phyloP scores from a whole-genome alignment of 2,113 vertebrate species.

The Chloroceryle aenea region DNA sequence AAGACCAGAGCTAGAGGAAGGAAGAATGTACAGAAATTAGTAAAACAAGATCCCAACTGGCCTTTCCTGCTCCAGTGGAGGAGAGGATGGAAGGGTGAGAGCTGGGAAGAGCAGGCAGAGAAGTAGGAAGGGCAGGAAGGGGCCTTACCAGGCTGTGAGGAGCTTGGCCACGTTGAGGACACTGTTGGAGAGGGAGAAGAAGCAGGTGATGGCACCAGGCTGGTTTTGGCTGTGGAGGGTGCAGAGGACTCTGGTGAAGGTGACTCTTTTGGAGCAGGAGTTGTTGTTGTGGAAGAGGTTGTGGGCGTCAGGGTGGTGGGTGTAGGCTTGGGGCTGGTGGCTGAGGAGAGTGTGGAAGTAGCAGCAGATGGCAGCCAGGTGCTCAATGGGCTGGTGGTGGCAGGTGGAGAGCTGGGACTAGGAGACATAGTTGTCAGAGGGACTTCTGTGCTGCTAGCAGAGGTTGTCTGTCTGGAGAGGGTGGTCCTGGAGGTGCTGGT shows the following conservation, averaged over 20 bases:
- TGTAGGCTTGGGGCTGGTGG: not conserved
- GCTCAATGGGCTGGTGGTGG: not conserved
- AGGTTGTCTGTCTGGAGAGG: not conserved
- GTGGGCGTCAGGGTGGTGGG: not conserved
- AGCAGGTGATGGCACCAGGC: accelerated
- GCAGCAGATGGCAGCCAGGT: not conserved
- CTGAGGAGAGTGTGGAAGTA: not conserved
- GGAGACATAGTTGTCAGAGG: not conserved
- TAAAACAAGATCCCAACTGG: too few species aligned
- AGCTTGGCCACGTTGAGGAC: not conserved
- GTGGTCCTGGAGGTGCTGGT: not conserved
- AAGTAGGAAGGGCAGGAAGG: too few species aligned
- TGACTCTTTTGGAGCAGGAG: not conserved
- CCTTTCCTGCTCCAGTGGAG: too few species aligned
- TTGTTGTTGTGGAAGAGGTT: accelerated
- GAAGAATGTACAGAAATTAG: too few species aligned
- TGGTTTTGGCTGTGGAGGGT: not conserved
- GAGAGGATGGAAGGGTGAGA: not conserved
- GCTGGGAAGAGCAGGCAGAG: too few species aligned
- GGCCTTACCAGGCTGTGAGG: not conserved
- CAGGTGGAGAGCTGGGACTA: not conserved
- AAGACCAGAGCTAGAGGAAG: too few species aligned
- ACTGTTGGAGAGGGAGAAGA: not conserved
- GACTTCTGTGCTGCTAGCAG: not conserved
- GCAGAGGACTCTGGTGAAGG: not conserved